Evolutionary conservation across 1,140 invertebrate genomes (phyloP).

Genomic region (Eumaeus atala): DNA sequence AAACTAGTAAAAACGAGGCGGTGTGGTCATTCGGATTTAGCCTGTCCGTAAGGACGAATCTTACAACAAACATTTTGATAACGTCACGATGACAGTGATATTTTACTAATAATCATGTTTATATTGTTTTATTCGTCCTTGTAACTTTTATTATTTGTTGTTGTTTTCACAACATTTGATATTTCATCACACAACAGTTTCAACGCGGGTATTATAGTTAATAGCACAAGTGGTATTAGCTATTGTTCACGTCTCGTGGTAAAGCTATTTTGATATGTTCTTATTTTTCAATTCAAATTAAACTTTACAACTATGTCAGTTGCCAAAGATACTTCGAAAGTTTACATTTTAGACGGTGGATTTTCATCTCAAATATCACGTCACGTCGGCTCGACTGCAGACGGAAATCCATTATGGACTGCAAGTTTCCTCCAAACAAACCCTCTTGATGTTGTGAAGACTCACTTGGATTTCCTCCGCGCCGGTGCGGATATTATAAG

Average conservation of each 20-base stretch:
- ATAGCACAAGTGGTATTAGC: no score
- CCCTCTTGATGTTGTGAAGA: conserved; percentile 81
- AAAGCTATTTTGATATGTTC: background rate
- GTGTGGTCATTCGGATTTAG: no score
- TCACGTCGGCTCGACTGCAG: conserved; percentile 78
- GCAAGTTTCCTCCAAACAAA: conserved; percentile 82
- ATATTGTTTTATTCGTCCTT: no score
- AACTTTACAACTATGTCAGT: conserved; percentile 9
- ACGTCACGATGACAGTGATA: no score
- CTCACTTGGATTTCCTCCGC: conserved; percentile 84
- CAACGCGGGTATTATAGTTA: no score
- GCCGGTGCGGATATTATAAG: conserved; percentile 89
- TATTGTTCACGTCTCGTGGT: background rate
- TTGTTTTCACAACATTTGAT: no score
- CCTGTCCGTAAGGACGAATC: no score
- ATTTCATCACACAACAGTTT: no score
- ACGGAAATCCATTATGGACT: conserved; percentile 87
- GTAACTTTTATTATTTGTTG: no score
- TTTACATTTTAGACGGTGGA: conserved; percentile 79
- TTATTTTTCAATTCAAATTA: conserved; percentile 4
- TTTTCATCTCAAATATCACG: conserved; percentile 84
- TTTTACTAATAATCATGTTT: no score
- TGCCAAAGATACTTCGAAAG: conserved; percentile 15
- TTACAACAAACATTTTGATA: no score
- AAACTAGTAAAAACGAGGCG: no score